Conservation (phyloP, 2,888 invertebrate genomes). For the Linhomoeus sp. region DNA sequence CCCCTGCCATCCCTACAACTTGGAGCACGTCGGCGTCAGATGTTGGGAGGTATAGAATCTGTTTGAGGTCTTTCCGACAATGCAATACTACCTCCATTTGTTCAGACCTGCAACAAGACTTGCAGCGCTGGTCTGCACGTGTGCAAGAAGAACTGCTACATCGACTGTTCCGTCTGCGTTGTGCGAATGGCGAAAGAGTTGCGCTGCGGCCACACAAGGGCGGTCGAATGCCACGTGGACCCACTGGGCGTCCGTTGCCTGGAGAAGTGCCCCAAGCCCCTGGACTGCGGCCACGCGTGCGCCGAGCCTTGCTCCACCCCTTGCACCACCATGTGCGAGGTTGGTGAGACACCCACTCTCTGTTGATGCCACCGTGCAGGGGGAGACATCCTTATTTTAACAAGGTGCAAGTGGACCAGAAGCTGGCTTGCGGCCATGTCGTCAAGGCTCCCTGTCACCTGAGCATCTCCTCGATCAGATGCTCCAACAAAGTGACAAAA, state of each 20-base stretch:
- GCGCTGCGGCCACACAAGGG: slow-evolving; percentile 8
- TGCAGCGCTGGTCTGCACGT: slow-evolving; percentile 35
- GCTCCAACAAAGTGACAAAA: slow-evolving; percentile 1
- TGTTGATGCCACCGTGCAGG: no score
- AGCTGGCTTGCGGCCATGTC: slow-evolving; percentile 17
- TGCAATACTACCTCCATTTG: no score
- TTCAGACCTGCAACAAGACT: slow-evolving; percentile 32
- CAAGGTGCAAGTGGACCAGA: slow-evolving; percentile 8
- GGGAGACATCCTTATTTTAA: no score
- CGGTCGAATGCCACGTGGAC: slow-evolving; percentile 8
- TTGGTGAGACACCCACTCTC: no score
- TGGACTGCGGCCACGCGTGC: slow-evolving; percentile 39
- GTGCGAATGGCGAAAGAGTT: slow-evolving; percentile 10
- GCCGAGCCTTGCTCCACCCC: slow-evolving; percentile 34
- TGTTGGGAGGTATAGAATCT: slow-evolving; percentile 35
- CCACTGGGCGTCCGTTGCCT: slow-evolving; percentile 13
- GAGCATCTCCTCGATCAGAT: neutral
- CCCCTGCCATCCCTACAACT: slow-evolving; percentile 42
- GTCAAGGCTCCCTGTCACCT: neutral
- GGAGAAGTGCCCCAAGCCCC: slow-evolving; percentile 10
- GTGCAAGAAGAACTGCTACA: slow-evolving; percentile 37
- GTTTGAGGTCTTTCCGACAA: no score
- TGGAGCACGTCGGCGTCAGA: slow-evolving; percentile 34
- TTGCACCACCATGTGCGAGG: slow-evolving; percentile 9
- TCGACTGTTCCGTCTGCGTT: slow-evolving; percentile 18